Percentiles rank a stretch among this genome's conserved stretches.
phyloP scores from a whole-genome alignment of 2,888 invertebrate genomes.

The Phyto melanocephala region DNA sequence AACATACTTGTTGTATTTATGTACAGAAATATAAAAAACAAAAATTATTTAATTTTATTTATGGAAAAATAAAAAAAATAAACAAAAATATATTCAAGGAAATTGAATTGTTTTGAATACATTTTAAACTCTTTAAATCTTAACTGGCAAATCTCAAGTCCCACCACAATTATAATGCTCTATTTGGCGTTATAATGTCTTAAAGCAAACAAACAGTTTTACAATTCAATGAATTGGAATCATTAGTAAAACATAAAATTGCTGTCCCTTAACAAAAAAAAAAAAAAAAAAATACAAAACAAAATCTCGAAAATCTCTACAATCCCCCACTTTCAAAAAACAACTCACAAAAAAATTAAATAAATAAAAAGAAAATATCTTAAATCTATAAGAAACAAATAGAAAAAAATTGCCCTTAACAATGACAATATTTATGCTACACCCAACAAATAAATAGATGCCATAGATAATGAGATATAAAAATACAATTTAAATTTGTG shows the following conservation, averaged over 20 bases:
- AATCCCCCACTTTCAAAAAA: not conserved
- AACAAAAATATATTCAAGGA: not conserved
- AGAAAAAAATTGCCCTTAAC: slow-evolving; percentile 21
- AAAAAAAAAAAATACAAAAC: slow-evolving; percentile 11
- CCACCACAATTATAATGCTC: slow-evolving; percentile 16
- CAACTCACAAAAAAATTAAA: not conserved
- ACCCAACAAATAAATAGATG: slow-evolving; percentile 46
- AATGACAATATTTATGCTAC: slow-evolving; percentile 19
- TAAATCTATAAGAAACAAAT: slow-evolving; percentile 37
- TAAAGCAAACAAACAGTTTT: slow-evolving; percentile 46
- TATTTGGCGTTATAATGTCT: slow-evolving; percentile 47
- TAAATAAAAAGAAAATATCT: not conserved
- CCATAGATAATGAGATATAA: slow-evolving; percentile 59
- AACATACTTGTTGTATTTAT: not conserved
- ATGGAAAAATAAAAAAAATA: not conserved
- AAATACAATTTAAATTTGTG: slow-evolving; percentile 59
- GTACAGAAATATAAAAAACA: slow-evolving; percentile 22
- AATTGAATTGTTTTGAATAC: not conserved
- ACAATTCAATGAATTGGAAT: slow-evolving; percentile 61
- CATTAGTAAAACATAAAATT: slow-evolving; percentile 59
- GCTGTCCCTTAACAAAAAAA: slow-evolving; percentile 1
- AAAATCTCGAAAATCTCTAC: slow-evolving; percentile 20
- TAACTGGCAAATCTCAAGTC: not conserved
- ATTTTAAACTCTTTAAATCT: not conserved
- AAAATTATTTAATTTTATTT: not conserved